Conservation (phyloP, 2,113 vertebrate species). For the Strix aluco region DNA sequence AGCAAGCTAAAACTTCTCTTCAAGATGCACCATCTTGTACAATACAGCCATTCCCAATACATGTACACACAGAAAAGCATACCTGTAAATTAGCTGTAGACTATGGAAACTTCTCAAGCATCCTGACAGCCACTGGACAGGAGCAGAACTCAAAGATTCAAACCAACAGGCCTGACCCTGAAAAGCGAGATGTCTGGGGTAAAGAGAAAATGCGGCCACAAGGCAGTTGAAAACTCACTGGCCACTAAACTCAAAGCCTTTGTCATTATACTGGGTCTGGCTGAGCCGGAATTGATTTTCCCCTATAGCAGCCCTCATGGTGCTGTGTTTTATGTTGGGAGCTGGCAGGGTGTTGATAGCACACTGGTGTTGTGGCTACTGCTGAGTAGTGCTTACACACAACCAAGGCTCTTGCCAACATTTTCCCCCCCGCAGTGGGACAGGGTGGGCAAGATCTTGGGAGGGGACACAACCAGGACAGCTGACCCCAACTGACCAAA, state of each 20-base stretch:
- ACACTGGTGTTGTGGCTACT: too few relatives aligned
- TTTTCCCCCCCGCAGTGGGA: too few relatives aligned
- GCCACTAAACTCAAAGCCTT: background rate
- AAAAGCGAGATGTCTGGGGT: background rate
- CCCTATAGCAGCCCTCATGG: too few relatives aligned
- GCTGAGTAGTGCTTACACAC: too few relatives aligned
- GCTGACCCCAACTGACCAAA: too few relatives aligned
- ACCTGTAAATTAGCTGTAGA: background rate
- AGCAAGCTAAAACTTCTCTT: background rate
- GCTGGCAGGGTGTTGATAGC: too few relatives aligned
- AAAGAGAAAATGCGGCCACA: background rate
- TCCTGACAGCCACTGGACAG: background rate
- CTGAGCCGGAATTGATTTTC: too few relatives aligned
- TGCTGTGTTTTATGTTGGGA: too few relatives aligned
- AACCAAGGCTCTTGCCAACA: too few relatives aligned
- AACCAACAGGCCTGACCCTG: background rate
- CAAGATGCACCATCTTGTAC: background rate
- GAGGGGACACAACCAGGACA: too few relatives aligned
- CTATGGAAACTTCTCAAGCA: background rate
- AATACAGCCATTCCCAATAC: background rate
- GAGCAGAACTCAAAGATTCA: slow-evolving; percentile 4
- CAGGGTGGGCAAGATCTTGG: too few relatives aligned
- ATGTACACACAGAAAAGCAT: background rate
- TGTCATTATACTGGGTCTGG: background rate
- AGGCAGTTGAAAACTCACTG: background rate